Conservation (phyloP, 2,797 vertebrate species). For the Pogoniulus pusillus region DNA sequence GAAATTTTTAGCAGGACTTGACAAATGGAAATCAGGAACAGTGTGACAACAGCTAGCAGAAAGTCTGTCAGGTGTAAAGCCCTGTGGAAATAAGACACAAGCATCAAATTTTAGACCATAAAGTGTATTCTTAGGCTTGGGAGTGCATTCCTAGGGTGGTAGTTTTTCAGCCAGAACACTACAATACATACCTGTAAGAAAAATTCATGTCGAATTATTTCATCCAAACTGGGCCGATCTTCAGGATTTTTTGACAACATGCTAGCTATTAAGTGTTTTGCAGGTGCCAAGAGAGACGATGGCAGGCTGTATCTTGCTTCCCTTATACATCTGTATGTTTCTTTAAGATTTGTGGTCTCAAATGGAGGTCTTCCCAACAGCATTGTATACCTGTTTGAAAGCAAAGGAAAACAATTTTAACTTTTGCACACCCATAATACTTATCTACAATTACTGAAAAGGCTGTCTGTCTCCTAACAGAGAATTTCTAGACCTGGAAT, state of each 20-base stretch:
- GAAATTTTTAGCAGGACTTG: conserved; percentile 97
- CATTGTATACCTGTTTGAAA: conserved; percentile 92
- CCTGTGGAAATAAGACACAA: conserved; percentile 74
- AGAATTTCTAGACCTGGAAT: background rate
- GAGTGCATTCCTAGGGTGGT: background rate
- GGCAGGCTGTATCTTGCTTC: conserved; percentile 95
- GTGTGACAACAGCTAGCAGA: conserved; percentile 93
- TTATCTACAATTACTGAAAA: background rate
- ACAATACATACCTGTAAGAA: conserved; percentile 87
- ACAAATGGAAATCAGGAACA: conserved; percentile 93
- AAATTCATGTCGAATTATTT: conserved; percentile 94
- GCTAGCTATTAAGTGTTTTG: conserved; percentile 90
- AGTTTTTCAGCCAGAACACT: background rate
- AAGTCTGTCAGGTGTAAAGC: conserved; percentile 94
- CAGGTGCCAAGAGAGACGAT: conserved; percentile 87
- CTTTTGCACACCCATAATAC: background rate
- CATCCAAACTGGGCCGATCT: conserved; percentile 90
- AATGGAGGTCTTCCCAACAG: conserved; percentile 94
- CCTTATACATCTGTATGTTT: conserved; percentile 95
- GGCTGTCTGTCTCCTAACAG: background rate
- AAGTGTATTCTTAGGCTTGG: background rate
- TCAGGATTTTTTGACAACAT: conserved; percentile 93
- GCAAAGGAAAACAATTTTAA: background rate
- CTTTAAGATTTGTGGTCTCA: conserved; percentile 97
- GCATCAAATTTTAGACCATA: background rate